Percentiles rank a stretch among this genome's conserved stretches.
phyloP scores from a whole-genome alignment of 2,113 vertebrate genomes.

The Limanda limanda region DNA sequence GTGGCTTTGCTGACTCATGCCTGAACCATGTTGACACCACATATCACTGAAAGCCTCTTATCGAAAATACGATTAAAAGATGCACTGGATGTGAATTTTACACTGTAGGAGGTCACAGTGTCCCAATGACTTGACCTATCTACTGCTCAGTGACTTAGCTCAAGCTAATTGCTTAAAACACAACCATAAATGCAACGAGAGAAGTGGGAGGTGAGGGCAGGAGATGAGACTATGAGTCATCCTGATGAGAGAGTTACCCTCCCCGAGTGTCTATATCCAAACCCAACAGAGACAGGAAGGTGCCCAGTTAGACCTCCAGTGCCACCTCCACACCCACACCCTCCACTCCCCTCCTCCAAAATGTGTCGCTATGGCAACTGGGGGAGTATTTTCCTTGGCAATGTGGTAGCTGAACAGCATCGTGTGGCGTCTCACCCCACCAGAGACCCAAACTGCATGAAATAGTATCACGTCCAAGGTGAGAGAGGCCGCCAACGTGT shows the following conservation, averaged over 20 bases:
- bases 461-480: too few relatives aligned
- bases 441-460: too few relatives aligned
- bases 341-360: constrained; percentile 4
- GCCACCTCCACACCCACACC: constrained; percentile 16
- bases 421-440: too few relatives aligned
- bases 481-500: too few relatives aligned
- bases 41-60: background rate
- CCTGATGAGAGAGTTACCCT: constrained; percentile 54
- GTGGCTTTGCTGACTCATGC: too few relatives aligned
- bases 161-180: background rate
- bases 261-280: background rate
- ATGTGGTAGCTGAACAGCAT: constrained; percentile 15
- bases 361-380: constrained; percentile 55
- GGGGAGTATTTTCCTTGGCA: background rate
- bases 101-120: background rate
- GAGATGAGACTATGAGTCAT: constrained; percentile 20
- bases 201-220: constrained; percentile 20
- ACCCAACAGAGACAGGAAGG: constrained; percentile 19
- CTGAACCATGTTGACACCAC: too few relatives aligned
- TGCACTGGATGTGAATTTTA: too few relatives aligned
- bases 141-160: background rate
- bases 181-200: background rate
- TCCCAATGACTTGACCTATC: background rate
- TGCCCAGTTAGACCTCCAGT: constrained; percentile 28
- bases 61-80: background rate